A percentile compares a stretch with the other conserved stretches of the same genome.
Evolutionary conservation across 2,797 vertebrate genomes (phyloP).

Genomic region (Florisuga fusca): DNA sequence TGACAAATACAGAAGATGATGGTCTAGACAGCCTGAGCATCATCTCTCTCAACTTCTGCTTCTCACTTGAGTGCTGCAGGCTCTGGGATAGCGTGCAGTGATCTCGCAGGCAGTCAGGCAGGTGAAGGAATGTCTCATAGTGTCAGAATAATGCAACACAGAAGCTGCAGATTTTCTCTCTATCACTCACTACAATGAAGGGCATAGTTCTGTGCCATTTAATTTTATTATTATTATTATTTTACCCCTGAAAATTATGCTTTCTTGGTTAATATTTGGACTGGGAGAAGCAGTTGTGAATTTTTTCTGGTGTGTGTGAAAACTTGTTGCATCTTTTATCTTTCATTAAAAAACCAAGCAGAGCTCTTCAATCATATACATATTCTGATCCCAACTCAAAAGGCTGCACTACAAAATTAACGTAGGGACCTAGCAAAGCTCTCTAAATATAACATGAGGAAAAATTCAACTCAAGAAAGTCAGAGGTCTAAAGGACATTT

Average conservation of each 20-base stretch:
- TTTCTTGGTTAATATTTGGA: not conserved
- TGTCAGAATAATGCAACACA: not conserved
- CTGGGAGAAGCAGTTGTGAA: not conserved
- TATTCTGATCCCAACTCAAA: not conserved
- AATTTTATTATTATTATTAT: not conserved
- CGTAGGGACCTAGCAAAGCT: not conserved
- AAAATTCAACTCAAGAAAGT: not conserved
- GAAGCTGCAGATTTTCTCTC: not conserved
- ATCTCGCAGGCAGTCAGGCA: not conserved
- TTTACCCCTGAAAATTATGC: not conserved
- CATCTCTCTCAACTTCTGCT: not conserved
- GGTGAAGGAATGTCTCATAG: not conserved
- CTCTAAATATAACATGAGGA: not conserved
- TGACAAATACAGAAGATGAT: not conserved
- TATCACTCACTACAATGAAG: not conserved
- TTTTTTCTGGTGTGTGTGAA: not conserved
- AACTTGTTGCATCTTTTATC: not conserved
- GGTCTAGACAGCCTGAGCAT: not conserved
- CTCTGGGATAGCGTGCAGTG: rapidly evolving
- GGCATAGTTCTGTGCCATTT: not conserved
- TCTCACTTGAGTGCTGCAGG: not conserved
- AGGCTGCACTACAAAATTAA: not conserved
- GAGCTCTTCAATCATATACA: not conserved
- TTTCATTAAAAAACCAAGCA: not conserved
- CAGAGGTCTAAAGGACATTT: not conserved